Conservation (phyloP, 2,888 invertebrate species). For the Vesta saturnalis region DNA sequence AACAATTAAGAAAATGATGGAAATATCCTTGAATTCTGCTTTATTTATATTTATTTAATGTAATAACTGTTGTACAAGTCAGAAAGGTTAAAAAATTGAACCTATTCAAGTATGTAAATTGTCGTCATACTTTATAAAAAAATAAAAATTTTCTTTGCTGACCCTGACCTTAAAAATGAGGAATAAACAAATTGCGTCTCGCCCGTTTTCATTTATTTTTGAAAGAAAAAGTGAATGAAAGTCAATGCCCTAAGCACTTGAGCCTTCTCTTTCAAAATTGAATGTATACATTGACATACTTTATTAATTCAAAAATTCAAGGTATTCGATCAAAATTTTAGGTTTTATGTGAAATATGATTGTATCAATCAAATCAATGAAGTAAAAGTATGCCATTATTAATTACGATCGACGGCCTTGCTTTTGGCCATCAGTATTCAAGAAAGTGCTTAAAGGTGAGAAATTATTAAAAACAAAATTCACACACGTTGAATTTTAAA, state of each 20-base stretch:
- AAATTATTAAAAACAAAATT: no score
- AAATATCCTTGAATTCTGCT: background rate
- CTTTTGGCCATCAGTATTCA: no score
- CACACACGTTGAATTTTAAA: no score
- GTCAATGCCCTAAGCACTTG: background rate
- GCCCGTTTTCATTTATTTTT: background rate
- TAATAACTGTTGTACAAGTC: background rate
- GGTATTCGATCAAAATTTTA: no score
- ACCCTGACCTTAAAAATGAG: background rate
- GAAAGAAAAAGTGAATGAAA: conserved; percentile 10
- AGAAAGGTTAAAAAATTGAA: background rate
- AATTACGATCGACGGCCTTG: no score
- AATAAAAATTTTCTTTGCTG: background rate
- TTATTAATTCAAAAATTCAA: background rate
- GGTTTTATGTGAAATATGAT: no score
- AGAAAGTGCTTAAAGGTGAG: no score
- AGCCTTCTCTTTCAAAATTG: conserved; percentile 2
- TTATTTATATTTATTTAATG: no score
- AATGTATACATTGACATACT: conserved; percentile 1
- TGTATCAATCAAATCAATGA: no score
- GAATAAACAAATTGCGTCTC: background rate
- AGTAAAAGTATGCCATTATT: no score
- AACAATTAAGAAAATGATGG: conserved; percentile 1
- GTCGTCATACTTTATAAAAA: no score
- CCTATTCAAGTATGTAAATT: background rate